A percentile compares a stretch with the other conserved stretches of the same genome.
These are phyloP conservation scores for Ommatoiulus sabulosus DNA, from an alignment of 2,888 invertebrate genomes.

Conservation along the genomic window DNA sequence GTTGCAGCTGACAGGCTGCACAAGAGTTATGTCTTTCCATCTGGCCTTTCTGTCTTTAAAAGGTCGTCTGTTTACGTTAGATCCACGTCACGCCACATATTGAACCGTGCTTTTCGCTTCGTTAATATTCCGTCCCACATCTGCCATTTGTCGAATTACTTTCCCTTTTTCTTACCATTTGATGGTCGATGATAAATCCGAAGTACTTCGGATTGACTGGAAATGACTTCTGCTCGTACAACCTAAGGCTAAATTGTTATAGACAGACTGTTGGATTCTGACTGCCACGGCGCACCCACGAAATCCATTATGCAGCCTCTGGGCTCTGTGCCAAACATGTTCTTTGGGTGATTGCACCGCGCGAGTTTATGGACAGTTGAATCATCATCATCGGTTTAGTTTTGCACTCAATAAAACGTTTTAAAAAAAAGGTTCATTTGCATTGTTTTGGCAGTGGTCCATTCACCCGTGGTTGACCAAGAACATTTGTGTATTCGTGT, in stretches of 20 bases:
- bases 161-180: conserved; percentile 38
- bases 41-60: neutral
- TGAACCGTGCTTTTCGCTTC: neutral
- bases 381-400: neutral
- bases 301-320: neutral
- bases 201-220: conserved; percentile 41
- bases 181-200: conserved; percentile 36
- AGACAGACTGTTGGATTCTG: conserved; percentile 39
- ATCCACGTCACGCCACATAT: neutral
- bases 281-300: neutral
- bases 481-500: too few relatives aligned
- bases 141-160: conserved; percentile 44
- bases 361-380: neutral
- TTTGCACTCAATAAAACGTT: neutral
- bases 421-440: too few relatives aligned
- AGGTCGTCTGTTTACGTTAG: neutral
- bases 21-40: too few relatives aligned
- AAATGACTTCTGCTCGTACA: conserved; percentile 31
- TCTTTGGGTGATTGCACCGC: neutral
- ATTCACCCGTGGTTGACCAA: too few relatives aligned
- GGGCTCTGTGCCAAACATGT: neutral
- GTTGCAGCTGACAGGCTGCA: too few relatives aligned
- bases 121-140: conserved; percentile 35
- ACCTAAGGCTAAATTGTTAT: conserved; percentile 29
- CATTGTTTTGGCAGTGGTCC: too few relatives aligned